These are phyloP conservation scores for Cyaniris semiargus DNA, from an alignment of 2,888 invertebrate genomes.

Conservation along the genomic window DNA sequence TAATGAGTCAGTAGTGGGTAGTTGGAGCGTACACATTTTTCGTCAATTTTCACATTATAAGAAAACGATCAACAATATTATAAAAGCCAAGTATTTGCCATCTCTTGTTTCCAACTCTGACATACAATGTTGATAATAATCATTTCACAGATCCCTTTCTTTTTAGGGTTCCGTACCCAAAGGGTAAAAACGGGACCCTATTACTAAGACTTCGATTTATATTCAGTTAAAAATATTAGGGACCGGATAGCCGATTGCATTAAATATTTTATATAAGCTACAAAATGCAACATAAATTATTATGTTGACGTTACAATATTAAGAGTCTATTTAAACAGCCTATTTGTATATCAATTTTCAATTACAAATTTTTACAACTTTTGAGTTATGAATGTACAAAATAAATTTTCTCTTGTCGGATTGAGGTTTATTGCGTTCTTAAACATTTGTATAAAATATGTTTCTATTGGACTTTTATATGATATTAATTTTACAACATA, in stretches of 20 bases:
- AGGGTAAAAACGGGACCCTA: too few species aligned
- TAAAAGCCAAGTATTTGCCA: too few species aligned
- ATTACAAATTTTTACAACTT: neutral
- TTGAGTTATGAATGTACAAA: constrained; percentile 22
- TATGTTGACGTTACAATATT: neutral
- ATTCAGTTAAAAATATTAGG: neutral
- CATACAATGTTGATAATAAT: too few species aligned
- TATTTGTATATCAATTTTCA: constrained; percentile 17
- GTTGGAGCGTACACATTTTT: too few species aligned
- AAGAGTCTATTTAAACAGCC: neutral
- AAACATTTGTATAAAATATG: neutral
- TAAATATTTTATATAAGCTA: too few species aligned
- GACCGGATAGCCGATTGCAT: neutral
- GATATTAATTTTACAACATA: constrained; percentile 20
- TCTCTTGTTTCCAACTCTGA: too few species aligned
- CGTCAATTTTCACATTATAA: too few species aligned
- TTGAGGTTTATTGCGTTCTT: constrained; percentile 21
- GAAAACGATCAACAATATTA: too few species aligned
- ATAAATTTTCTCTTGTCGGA: constrained; percentile 23
- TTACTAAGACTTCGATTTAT: too few species aligned
- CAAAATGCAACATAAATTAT: constrained; percentile 2
- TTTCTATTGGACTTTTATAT: constrained; percentile 17
- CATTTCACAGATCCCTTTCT: too few species aligned
- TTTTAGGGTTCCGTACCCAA: too few species aligned
- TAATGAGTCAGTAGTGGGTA: too few species aligned